A percentile compares a stretch with the other conserved stretches of the same genome.
These are phyloP conservation scores for Garrulus glandarius DNA, from an alignment of 2,797 vertebrate species.

Conservation along the genomic window DNA sequence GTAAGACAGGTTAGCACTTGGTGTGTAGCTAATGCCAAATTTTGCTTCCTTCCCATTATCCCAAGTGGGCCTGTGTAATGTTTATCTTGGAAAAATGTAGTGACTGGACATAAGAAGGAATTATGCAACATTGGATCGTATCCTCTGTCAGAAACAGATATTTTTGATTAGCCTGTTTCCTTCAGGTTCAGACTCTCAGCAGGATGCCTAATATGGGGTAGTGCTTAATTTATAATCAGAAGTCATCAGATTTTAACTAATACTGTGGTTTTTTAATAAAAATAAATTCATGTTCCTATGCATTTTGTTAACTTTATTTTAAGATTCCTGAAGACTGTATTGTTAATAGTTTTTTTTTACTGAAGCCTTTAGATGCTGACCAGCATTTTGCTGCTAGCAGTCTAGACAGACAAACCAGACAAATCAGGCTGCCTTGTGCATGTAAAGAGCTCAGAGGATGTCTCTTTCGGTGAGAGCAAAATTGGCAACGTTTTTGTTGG, in stretches of 20 bases:
- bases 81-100: neutral
- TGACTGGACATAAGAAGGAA: neutral
- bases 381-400: rapidly evolving
- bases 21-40: neutral
- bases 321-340: neutral
- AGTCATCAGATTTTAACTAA: neutral
- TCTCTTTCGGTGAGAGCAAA: neutral
- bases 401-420: neutral
- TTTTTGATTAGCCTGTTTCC: neutral
- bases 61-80: neutral
- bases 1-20: neutral
- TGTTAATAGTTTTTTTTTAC: neutral
- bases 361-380: neutral
- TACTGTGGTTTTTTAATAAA: neutral
- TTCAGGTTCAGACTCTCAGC: neutral
- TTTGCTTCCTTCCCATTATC: neutral
- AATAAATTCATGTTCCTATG: neutral
- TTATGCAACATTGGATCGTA: neutral
- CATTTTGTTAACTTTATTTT: neutral
- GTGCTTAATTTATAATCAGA: neutral
- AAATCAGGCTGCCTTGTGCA: neutral
- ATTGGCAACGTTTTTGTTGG: neutral
- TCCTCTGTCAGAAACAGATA: neutral
- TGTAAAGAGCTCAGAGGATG: neutral
- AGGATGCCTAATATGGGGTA: neutral